Evolutionary conservation across 2,797 vertebrate species (phyloP), one percentile per base, ranked within the genome.

Genomic region (Tokudaia muenninki): DNA sequence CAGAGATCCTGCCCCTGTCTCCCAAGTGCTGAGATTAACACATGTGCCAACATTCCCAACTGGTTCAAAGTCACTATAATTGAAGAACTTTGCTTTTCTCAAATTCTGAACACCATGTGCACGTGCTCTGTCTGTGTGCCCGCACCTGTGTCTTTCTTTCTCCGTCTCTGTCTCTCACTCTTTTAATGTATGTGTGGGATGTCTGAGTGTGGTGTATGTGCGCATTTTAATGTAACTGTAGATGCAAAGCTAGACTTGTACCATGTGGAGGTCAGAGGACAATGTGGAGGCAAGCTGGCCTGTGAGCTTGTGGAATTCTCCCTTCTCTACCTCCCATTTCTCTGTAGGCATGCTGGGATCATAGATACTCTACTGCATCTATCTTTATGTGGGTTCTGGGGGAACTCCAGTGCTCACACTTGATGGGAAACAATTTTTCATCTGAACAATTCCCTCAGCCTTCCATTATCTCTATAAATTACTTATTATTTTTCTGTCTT

Each of bases 41-140:
- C 26, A 84, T 34, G 41, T 65, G 59, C 41, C 59, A 65, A 63
- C 37, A 84, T 84, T 44, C 29, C 17, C 41, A 84, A 47, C 26
- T 84, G 5, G 61, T 19, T 50, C 29, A 22, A 65, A 86, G 41
- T 65, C 24, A 19, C 81, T 95, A 5, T 75, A 65, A 65, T 86
- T 65, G 17, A 86, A 31, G 50, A 93, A 37, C 47, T 44, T 12
- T 74, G 26, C 70, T 86, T 88, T 91, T 74, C 83, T 57, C 89
- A 95, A 92, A 92, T 81, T 78, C 57, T 87, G 34, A 44, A 94
- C 84, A 84, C 61, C 17, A 61, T 78, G 24, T 24, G 6, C 75
- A 29, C 1, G 0, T 75, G 37, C 41, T 44, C 72, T 75, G 0
- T 72, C 34, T 59, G 50, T 37, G 17, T 72, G 6, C 16, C 16